Conservation (phyloP, 1,140 invertebrate genomes). For the Eumaeus atala region DNA sequence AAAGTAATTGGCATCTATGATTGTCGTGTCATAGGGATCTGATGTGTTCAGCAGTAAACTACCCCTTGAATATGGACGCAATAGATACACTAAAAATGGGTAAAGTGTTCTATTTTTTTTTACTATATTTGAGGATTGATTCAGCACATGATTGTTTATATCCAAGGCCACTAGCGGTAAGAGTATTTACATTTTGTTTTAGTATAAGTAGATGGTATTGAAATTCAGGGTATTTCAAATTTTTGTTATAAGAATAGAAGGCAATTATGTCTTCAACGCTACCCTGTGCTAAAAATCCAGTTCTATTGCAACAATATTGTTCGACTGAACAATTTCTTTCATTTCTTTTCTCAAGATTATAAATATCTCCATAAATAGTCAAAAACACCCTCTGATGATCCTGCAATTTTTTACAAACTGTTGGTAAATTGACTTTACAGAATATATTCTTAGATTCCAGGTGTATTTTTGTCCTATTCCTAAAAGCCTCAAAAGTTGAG, state of each 20-base stretch:
- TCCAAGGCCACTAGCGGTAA: conserved; percentile 14
- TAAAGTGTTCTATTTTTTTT: conserved; percentile 50
- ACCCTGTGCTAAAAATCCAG: conserved; percentile 38
- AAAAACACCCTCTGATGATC: conserved; percentile 69
- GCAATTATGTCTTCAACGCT: conserved; percentile 36
- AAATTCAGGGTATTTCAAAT: conserved; percentile 44
- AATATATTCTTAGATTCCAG: conserved; percentile 60
- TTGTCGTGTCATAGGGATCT: conserved; percentile 75
- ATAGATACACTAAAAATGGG: conserved; percentile 50
- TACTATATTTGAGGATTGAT: conserved; percentile 48
- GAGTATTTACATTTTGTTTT: conserved; percentile 31
- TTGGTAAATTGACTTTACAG: conserved; percentile 73
- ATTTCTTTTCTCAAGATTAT: conserved; percentile 17
- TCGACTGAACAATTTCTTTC: conserved; percentile 31
- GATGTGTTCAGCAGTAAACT: conserved; percentile 53
- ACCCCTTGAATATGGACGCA: conserved; percentile 73
- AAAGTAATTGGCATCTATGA: conserved; percentile 88
- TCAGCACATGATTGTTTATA: conserved; percentile 53
- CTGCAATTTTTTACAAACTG: conserved; percentile 83
- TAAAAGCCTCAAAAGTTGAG: conserved; percentile 69
- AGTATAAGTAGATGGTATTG: conserved; percentile 40
- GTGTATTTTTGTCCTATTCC: conserved; percentile 55
- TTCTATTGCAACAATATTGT: conserved; percentile 48
- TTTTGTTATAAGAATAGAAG: conserved; percentile 37
- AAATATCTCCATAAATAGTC: conserved; percentile 36